A percentile compares a stretch with the other conserved stretches of the same genome.
phyloP scores from a whole-genome alignment of 2,113 vertebrate genomes.

The Podarcis raffonei region DNA sequence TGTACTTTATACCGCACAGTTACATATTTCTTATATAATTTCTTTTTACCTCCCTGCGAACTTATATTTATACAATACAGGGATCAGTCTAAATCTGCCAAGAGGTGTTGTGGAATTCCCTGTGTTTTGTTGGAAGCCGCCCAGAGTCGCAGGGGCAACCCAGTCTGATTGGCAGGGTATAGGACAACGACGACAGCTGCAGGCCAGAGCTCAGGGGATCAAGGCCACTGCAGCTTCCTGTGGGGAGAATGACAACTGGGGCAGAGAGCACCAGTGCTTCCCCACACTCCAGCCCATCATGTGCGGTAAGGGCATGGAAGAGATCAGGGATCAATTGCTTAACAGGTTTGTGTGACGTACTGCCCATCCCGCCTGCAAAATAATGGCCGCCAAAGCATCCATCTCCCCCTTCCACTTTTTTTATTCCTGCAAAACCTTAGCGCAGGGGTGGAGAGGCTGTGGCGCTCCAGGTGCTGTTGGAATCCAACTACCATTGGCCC shows the following conservation, averaged over 20 bases:
- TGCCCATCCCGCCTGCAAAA: neutral
- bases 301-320: neutral
- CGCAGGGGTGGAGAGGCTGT: neutral
- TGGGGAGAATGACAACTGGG: neutral
- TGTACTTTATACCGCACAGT: too few relatives aligned
- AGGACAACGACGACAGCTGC: too few relatives aligned
- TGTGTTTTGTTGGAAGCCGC: too few relatives aligned
- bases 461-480: neutral
- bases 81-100: too few relatives aligned
- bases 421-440: neutral
- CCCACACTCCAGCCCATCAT: neutral
- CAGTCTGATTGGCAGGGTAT: too few relatives aligned
- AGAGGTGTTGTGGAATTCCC: too few relatives aligned
- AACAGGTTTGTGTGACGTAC: neutral
- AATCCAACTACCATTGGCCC: neutral
- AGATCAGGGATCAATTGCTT: neutral
- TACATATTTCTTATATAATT: too few relatives aligned
- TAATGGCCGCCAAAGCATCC: neutral
- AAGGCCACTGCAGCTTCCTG: neutral
- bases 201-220: too few relatives aligned
- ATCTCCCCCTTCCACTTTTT: neutral
- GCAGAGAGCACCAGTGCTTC: too few relatives aligned
- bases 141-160: too few relatives aligned
- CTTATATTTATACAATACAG: too few relatives aligned
- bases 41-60: too few relatives aligned